Conservation (phyloP, 2,888 invertebrate genomes). For the Dysmachus trigonus region DNA sequence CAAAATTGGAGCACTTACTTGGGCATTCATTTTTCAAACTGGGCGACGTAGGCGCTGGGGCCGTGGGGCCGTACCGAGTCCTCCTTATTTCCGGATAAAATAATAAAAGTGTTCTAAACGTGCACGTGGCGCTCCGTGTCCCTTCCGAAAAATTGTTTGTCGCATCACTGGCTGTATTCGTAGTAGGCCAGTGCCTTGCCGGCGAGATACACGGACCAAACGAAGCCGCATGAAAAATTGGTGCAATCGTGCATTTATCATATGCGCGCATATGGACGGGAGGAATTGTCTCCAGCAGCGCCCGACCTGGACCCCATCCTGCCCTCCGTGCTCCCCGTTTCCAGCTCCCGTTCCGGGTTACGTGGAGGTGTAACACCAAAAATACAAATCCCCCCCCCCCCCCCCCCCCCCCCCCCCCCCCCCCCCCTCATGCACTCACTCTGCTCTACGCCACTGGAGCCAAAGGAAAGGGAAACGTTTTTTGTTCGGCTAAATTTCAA, state of each 20-base stretch:
- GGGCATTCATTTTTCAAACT: constrained; percentile 21
- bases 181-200: constrained; percentile 7
- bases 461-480: neutral
- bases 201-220: constrained; percentile 11
- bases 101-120: constrained; percentile 31
- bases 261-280: constrained; percentile 32
- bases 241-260: constrained; percentile 40
- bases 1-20: constrained; percentile 32
- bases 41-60: neutral
- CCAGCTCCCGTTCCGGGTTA: no score
- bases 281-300: neutral
- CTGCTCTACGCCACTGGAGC: neutral
- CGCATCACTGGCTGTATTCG: constrained; percentile 18
- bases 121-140: constrained; percentile 29
- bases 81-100: constrained; percentile 38
- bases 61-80: neutral
- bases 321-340: neutral
- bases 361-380: constrained; percentile 34
- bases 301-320: neutral
- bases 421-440: no score
- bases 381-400: neutral
- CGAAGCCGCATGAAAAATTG: constrained; percentile 37
- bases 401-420: neutral
- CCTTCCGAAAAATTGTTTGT: constrained; percentile 38
- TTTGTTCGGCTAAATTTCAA: neutral